These are phyloP conservation scores for Aleadryas rufinucha DNA, from an alignment of 2,113 vertebrate species.

Conservation along the genomic window DNA sequence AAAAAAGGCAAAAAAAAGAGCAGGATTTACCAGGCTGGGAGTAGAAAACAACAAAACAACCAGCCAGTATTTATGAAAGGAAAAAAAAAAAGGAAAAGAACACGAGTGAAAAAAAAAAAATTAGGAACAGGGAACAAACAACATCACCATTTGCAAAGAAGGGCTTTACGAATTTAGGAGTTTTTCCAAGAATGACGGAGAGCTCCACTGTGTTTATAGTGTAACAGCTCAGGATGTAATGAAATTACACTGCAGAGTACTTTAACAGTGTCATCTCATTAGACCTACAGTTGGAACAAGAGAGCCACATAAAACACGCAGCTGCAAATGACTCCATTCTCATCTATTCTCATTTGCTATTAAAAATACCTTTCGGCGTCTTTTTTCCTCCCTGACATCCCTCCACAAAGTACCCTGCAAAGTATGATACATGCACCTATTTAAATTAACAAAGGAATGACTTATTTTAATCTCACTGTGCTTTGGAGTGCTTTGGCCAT, in stretches of 20 bases:
- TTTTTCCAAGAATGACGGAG: conserved; percentile 77
- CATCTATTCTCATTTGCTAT: conserved; percentile 90
- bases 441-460: conserved; percentile 99
- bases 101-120: neutral
- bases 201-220: conserved; percentile 78
- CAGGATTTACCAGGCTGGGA: neutral
- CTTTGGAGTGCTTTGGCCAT: conserved; percentile 87
- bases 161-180: conserved; percentile 76
- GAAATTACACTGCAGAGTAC: conserved; percentile 82
- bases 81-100: neutral
- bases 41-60: neutral
- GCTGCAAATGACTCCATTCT: conserved; percentile 84
- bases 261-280: conserved; percentile 83
- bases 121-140: conserved; percentile 29
- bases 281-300: conserved; percentile 81
- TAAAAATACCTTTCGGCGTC: conserved; percentile 97
- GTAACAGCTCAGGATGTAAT: conserved; percentile 81
- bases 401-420: conserved; percentile 87
- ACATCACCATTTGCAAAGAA: conserved; percentile 59
- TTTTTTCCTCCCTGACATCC: conserved; percentile 86
- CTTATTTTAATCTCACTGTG: conserved; percentile 92
- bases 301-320: conserved; percentile 81
- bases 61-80: neutral
- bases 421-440: conserved; percentile 99
- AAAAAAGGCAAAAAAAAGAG: neutral